Evolutionary conservation across 92 coral and sea anemone species (phyloP).

Genomic region (Paramuricea clavata): DNA sequence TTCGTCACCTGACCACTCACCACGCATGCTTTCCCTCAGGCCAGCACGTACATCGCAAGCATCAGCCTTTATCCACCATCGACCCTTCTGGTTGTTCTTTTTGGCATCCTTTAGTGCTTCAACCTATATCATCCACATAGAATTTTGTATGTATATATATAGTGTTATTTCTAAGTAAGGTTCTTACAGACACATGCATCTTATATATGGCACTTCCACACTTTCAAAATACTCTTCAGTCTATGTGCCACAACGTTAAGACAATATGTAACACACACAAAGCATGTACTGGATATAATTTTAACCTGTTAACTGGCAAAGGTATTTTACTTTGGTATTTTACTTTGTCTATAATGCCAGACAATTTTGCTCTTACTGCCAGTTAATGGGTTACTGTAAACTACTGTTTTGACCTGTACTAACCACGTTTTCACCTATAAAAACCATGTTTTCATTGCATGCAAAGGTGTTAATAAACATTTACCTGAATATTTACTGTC

Average conservation of each 20-base stretch:
- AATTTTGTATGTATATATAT: background rate
- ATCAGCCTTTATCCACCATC: conserved; percentile 91
- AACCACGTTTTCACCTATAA: too few relatives aligned
- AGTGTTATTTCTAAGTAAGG: background rate
- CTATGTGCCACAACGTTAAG: background rate
- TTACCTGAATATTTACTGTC: conserved; percentile 66
- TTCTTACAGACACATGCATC: background rate
- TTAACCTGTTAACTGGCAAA: too few relatives aligned
- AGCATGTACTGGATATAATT: background rate
- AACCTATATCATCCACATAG: conserved; percentile 52
- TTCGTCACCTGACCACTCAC: conserved; percentile 80
- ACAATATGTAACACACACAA: background rate
- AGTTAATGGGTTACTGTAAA: too few relatives aligned
- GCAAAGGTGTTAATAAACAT: too few relatives aligned
- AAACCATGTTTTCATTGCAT: too few relatives aligned
- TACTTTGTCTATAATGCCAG: too few relatives aligned
- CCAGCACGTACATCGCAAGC: conserved; percentile 78
- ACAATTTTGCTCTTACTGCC: too few relatives aligned
- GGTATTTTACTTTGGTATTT: too few relatives aligned
- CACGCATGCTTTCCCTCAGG: conserved; percentile 70
- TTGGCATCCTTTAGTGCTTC: conserved; percentile 57
- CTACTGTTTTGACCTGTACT: too few relatives aligned
- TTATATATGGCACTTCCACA: background rate
- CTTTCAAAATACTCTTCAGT: background rate
- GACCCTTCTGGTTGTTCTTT: conserved; percentile 55